A percentile compares a stretch with the other conserved stretches of the same genome.
Evolutionary conservation across 2,113 vertebrate species (phyloP).

Genomic region (Microtus ochrogaster): DNA sequence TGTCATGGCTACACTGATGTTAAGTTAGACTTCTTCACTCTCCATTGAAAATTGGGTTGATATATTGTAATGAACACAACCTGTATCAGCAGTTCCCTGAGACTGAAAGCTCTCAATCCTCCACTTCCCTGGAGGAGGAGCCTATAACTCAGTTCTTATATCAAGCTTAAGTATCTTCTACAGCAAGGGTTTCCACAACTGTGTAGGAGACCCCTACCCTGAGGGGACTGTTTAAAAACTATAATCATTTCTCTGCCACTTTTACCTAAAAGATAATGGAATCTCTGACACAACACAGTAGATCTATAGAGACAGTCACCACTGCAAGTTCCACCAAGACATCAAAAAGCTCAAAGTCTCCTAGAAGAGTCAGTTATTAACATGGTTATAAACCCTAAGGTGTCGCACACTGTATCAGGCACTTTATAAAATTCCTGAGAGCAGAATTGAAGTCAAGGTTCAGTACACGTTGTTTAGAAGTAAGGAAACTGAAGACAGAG

Average conservation of each 20-base stretch:
- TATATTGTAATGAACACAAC: background rate
- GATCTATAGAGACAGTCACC: background rate
- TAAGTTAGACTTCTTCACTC: background rate
- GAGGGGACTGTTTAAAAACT: background rate
- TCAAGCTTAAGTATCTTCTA: background rate
- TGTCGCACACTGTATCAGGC: background rate
- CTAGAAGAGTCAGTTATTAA: background rate
- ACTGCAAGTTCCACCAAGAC: background rate
- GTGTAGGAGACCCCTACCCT: background rate
- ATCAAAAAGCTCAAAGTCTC: background rate
- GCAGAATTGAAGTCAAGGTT: background rate
- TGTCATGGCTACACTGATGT: too few relatives aligned
- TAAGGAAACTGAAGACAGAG: background rate
- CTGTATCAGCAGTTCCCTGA: background rate
- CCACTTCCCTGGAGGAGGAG: background rate
- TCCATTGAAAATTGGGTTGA: background rate
- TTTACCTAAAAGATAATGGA: background rate
- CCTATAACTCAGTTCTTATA: background rate
- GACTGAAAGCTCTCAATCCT: background rate
- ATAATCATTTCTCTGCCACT: background rate
- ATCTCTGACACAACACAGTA: too few relatives aligned
- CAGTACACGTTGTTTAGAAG: background rate
- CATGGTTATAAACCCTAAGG: background rate
- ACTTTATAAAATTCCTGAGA: background rate
- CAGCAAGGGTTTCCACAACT: background rate